A percentile compares a stretch with the other conserved stretches of the same genome.
These are phyloP conservation scores for Sebastes nivosus DNA, from an alignment of 2,797 vertebrate genomes.

Conservation along the genomic window DNA sequence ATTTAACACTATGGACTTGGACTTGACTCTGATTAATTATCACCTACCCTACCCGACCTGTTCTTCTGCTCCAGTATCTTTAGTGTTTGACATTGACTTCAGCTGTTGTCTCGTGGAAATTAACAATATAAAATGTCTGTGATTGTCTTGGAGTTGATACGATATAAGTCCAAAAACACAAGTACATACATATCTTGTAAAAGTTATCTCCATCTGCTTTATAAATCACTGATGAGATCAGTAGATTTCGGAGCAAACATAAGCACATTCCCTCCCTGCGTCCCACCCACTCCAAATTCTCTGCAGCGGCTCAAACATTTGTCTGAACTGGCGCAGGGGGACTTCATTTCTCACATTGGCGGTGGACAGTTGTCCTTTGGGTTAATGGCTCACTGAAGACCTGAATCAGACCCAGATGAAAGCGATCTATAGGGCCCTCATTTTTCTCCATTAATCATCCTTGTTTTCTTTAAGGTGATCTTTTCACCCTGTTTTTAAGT, in stretches of 20 bases:
- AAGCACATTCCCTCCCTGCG: background rate
- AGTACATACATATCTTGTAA: background rate
- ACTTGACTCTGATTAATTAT: background rate
- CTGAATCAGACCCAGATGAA: conserved; percentile 86
- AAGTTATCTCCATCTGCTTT: conserved; percentile 31
- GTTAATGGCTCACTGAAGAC: conserved; percentile 84
- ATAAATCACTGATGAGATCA: conserved; percentile 48
- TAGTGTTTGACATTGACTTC: background rate
- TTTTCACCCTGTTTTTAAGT: conserved; percentile 86
- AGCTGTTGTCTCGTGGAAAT: background rate
- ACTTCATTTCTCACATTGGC: conserved; percentile 83
- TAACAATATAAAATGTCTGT: background rate
- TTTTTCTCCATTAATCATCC: conserved; percentile 86
- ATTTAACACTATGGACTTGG: background rate
- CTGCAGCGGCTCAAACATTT: conserved; percentile 69
- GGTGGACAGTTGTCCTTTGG: conserved; percentile 84
- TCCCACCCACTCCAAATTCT: conserved; percentile 36
- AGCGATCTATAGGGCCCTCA: conserved; percentile 80
- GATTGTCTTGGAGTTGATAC: background rate
- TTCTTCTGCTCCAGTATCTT: background rate
- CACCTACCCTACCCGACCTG: background rate
- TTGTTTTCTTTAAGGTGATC: conserved; percentile 85
- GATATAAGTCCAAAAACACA: background rate
- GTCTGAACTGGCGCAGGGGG: conserved; percentile 67
- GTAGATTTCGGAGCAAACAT: conserved; percentile 11